Evolutionary conservation across 2,113 vertebrate species (phyloP).

Genomic region (Patagioenas fasciata): DNA sequence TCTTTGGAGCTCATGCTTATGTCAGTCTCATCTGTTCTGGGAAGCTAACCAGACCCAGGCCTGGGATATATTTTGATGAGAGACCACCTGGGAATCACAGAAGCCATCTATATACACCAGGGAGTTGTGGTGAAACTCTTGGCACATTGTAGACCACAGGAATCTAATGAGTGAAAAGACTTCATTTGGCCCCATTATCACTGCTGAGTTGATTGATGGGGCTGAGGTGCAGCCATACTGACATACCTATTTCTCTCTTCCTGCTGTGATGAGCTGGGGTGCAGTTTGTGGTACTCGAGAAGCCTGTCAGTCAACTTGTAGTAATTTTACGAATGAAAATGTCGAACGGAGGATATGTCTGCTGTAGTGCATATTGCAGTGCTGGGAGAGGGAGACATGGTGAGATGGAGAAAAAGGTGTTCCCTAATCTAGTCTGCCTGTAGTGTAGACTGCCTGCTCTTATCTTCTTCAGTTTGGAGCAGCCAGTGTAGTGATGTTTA

Average conservation of each 20-base stretch:
- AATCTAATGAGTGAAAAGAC: conserved; percentile 23
- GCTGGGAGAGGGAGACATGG: background rate
- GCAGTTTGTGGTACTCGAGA: background rate
- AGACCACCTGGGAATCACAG: conserved; percentile 41
- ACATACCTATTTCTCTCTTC: background rate
- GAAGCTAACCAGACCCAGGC: background rate
- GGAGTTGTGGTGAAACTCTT: background rate
- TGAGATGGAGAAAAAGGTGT: background rate
- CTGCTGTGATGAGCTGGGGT: background rate
- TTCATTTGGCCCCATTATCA: background rate
- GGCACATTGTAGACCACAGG: background rate
- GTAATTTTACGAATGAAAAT: background rate
- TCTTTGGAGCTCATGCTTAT: background rate
- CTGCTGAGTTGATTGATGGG: background rate
- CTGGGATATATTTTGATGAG: background rate
- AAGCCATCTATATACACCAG: background rate
- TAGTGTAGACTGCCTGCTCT: background rate
- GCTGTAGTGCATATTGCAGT: fast-evolving
- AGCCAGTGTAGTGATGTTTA: background rate
- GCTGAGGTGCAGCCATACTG: background rate
- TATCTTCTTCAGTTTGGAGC: background rate
- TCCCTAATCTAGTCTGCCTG: background rate
- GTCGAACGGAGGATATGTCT: background rate
- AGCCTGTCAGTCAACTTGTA: background rate
- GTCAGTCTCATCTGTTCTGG: background rate